A percentile compares a stretch with the other conserved stretches of the same genome.
Evolutionary conservation across 2,113 vertebrate genomes (phyloP).

Genomic region (Rhombomys opimus): DNA sequence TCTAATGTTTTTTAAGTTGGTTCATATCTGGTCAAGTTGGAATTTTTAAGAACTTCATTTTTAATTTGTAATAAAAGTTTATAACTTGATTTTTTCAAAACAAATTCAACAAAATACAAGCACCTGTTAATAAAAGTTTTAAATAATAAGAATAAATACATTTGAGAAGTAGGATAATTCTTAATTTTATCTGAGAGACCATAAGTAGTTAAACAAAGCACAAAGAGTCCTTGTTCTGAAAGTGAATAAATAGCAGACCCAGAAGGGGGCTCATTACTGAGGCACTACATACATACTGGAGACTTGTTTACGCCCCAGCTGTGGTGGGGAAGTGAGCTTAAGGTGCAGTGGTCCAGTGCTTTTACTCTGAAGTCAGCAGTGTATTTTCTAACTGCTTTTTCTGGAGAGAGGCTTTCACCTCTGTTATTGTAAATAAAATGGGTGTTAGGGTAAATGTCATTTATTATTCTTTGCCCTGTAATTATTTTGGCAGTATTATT

Average conservation of each 20-base stretch:
- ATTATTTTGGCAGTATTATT: too few relatives aligned
- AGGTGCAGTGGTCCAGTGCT: neutral
- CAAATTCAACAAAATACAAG: too few relatives aligned
- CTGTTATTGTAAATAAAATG: neutral
- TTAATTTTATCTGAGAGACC: constrained; percentile 42
- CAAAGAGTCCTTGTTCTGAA: neutral
- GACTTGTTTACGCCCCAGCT: constrained; percentile 5
- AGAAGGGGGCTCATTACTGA: neutral
- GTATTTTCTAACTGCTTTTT: neutral
- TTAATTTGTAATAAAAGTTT: too few relatives aligned
- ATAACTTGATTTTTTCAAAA: too few relatives aligned
- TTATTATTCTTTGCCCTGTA: too few relatives aligned
- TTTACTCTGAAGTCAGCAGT: constrained; percentile 35
- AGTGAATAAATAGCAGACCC: neutral
- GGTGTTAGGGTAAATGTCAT: too few relatives aligned
- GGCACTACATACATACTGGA: neutral
- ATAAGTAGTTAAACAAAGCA: constrained; percentile 35
- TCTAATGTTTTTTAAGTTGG: too few relatives aligned
- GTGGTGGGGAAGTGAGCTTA: neutral
- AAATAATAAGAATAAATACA: neutral
- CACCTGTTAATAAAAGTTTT: too few relatives aligned
- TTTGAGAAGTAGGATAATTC: constrained; percentile 44
- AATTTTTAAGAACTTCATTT: too few relatives aligned
- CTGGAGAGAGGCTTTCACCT: neutral
- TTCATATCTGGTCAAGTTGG: too few relatives aligned